Evolutionary conservation across 2,113 vertebrate genomes (phyloP).

Genomic region (Grammomys surdaster): DNA sequence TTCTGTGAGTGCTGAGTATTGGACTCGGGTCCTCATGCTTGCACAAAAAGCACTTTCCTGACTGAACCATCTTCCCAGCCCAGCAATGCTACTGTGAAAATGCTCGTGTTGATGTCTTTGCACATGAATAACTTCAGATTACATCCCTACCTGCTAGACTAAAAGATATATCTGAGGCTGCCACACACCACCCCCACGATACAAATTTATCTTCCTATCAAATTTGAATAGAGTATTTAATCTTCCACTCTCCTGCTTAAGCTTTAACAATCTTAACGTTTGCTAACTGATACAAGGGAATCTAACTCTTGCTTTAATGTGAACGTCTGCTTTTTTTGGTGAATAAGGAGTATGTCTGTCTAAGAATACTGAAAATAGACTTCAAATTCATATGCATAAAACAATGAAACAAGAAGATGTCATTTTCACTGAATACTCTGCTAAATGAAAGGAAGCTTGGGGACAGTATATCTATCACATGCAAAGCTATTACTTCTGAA

Average conservation of each 20-base stretch:
- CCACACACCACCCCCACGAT: neutral
- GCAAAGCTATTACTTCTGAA: constrained; percentile 41
- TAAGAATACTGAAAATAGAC: constrained; percentile 50
- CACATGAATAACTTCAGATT: constrained; percentile 55
- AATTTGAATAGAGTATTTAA: constrained; percentile 21
- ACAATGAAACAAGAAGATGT: constrained; percentile 21
- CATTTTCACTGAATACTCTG: constrained; percentile 48
- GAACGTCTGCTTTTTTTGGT: constrained; percentile 25
- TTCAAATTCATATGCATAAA: constrained; percentile 50
- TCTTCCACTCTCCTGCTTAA: constrained; percentile 25
- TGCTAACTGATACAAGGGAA: neutral
- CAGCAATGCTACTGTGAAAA: constrained; percentile 1
- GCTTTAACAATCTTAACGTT: constrained; percentile 34
- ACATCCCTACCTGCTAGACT: neutral
- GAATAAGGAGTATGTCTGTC: neutral
- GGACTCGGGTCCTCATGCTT: neutral
- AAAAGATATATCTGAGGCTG: constrained; percentile 19
- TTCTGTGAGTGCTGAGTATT: neutral
- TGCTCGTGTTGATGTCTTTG: neutral
- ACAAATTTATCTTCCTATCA: constrained; percentile 13
- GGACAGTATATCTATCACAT: neutral
- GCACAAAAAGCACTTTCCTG: neutral
- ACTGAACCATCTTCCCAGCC: neutral
- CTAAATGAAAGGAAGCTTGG: constrained; percentile 30
- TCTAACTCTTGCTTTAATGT: constrained; percentile 47